Evolutionary conservation across 2,888 invertebrate species (phyloP).

Genomic region (Nezara viridula): DNA sequence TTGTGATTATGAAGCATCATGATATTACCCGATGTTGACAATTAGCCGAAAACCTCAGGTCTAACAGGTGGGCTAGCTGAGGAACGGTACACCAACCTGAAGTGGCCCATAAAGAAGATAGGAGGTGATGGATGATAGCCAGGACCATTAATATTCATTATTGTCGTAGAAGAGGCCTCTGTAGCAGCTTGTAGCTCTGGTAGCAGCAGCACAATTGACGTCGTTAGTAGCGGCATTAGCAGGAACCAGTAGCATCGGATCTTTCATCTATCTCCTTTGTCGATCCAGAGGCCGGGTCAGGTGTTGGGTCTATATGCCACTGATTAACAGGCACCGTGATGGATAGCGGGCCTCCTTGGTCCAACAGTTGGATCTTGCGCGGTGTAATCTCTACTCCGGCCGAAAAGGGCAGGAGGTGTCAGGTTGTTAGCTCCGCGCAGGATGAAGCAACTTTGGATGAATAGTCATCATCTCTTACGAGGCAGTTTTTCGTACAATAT

Average conservation of each 20-base stretch:
- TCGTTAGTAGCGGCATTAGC: slow-evolving; percentile 45
- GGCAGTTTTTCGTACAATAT: not conserved
- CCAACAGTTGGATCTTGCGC: not conserved
- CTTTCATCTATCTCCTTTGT: slow-evolving; percentile 40
- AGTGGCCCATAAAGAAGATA: slow-evolving; percentile 13
- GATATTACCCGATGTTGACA: not conserved
- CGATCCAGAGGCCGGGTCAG: not conserved
- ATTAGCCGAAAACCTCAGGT: not conserved
- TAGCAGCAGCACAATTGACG: slow-evolving; percentile 49
- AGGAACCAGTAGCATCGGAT: slow-evolving; percentile 33
- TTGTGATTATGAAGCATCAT: not conserved
- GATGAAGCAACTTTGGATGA: not conserved
- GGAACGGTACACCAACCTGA: not conserved
- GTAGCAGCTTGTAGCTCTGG: not conserved
- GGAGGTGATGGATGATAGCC: slow-evolving; percentile 49
- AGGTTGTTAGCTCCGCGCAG: not conserved
- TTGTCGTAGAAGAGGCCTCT: slow-evolving; percentile 7
- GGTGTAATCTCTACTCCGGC: not conserved
- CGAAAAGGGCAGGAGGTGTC: not conserved
- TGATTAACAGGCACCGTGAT: slow-evolving; percentile 30
- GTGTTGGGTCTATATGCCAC: slow-evolving; percentile 27
- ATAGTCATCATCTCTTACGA: not conserved
- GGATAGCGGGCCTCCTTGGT: not conserved
- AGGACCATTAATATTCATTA: slow-evolving; percentile 54
- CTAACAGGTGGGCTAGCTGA: slow-evolving; percentile 35